Evolutionary conservation across 2,888 invertebrate species (phyloP).

Genomic region (Stratiomys singularior): DNA sequence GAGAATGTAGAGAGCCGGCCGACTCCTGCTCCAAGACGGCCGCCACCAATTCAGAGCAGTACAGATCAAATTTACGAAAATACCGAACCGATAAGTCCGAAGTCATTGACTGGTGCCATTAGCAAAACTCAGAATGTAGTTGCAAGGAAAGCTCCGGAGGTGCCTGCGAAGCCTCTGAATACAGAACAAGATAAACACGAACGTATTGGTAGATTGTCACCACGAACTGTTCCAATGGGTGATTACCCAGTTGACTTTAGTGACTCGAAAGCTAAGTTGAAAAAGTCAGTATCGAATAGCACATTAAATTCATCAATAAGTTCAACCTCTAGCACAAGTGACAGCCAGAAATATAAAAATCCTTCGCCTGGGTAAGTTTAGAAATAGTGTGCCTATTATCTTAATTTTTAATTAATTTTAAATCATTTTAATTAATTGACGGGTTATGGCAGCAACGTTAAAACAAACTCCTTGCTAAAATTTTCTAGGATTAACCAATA

Average conservation of each 20-base stretch:
- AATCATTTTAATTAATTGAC: no score
- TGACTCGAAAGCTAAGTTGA: slow-evolving; percentile 52
- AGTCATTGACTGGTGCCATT: slow-evolving; percentile 48
- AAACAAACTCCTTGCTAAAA: no score
- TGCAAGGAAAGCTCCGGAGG: slow-evolving; percentile 57
- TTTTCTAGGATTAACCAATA: no score
- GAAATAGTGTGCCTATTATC: neutral
- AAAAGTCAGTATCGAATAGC: slow-evolving; percentile 58
- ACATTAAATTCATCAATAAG: slow-evolving; percentile 59
- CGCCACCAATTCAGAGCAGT: slow-evolving; percentile 45
- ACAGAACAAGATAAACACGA: neutral
- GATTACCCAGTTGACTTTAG: slow-evolving; percentile 48
- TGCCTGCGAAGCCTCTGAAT: slow-evolving; percentile 56
- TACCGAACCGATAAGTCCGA: slow-evolving; percentile 42
- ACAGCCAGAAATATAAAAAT: slow-evolving; percentile 59
- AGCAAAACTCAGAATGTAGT: slow-evolving; percentile 54
- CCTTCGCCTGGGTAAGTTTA: slow-evolving; percentile 62
- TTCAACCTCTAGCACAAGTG: slow-evolving; percentile 59
- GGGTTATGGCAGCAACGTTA: no score
- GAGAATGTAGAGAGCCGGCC: slow-evolving; percentile 57
- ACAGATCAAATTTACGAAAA: slow-evolving; percentile 25
- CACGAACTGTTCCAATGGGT: slow-evolving; percentile 50
- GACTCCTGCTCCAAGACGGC: slow-evolving; percentile 61
- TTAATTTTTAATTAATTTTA: neutral
- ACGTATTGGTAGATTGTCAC: neutral